phyloP scores from a whole-genome alignment of 2,113 vertebrate genomes.

The Takifugu flavidus region DNA sequence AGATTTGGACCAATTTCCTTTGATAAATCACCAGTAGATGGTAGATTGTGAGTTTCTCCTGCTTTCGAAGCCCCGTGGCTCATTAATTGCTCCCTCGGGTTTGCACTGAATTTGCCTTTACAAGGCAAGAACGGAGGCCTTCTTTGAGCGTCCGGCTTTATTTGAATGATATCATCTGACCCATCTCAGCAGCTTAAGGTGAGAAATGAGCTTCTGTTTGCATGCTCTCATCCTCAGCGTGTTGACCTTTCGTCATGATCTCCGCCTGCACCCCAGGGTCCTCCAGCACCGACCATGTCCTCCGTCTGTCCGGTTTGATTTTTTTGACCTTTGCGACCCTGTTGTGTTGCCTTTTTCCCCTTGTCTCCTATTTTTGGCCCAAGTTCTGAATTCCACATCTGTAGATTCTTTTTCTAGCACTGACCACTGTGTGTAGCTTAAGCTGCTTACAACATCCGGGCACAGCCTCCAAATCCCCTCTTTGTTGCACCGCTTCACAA shows the following conservation, averaged over 20 bases:
- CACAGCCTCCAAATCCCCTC: conserved; percentile 42
- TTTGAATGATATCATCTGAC: too few relatives aligned
- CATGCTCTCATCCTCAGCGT: conserved; percentile 8
- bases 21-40: too few relatives aligned
- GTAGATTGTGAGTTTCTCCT: too few relatives aligned
- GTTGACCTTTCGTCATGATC: conserved; percentile 38
- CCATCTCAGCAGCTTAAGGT: too few relatives aligned
- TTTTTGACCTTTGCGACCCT: conserved; percentile 14
- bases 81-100: too few relatives aligned
- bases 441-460: conserved; percentile 49
- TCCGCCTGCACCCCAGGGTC: conserved; percentile 25
- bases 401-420: conserved; percentile 6
- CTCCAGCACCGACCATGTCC: not conserved
- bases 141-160: too few relatives aligned
- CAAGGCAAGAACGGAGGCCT: too few relatives aligned
- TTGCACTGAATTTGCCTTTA: too few relatives aligned
- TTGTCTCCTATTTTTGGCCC: conserved; percentile 1
- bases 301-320: not conserved
- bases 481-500: conserved; percentile 37
- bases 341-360: not conserved
- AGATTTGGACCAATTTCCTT: too few relatives aligned
- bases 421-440: conserved; percentile 26
- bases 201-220: conserved; percentile 2
- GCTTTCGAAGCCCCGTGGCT: too few relatives aligned
- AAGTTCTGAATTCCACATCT: conserved; percentile 17